Evolutionary conservation across 2,113 vertebrate genomes (phyloP), one percentile per base, ranked within the genome.

Genomic region (Boleophthalmus pectinirostris): DNA sequence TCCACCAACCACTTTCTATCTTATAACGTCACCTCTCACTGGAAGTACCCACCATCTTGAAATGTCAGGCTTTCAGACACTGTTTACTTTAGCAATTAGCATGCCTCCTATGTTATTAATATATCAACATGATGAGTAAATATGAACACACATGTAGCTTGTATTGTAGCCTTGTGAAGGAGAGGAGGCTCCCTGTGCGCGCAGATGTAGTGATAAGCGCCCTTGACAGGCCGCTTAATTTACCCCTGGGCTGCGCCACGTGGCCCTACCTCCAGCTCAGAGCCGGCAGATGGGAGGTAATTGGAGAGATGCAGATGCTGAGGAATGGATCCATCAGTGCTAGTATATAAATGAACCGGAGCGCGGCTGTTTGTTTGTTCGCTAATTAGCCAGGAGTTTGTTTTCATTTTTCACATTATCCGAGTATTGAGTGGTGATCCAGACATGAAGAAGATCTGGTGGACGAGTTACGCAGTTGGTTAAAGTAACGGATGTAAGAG

Each of bases 381-480:
- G 93, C 94, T 95, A 96, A 96, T 97, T 96, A 97, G 93, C 93
- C 93, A 94, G 94, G 94, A 94, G 95, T 96, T 94, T 96, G 95
- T 96, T 96, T 97, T 95, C 87, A 88, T 94, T 93, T 92, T 85
- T 81, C 90, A 90, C 84, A 91, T 92, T 90, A 90, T 81, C 77
- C 82, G 68, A 73, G 75, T 85, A 89, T 91, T 90, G 90, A 71
- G 74, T 73, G 83, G 82, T 73, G 66, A 83, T 82, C 81, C 77
- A 76, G 80, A 72, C 75, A 67, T 23, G 66, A 69, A 57, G 29
- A 29, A 72, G 66, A 38, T 70, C 47, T 64, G 16, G 65, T 65
- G 68, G 61, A 69, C 67, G 73, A 70, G 73, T 78, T 82, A 68
- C 38, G 38, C 38, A 11, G 57, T 49, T 68, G 68, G 73, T 74